Conservation (phyloP, 2,113 vertebrate genomes). For the Macquaria ambigua region DNA sequence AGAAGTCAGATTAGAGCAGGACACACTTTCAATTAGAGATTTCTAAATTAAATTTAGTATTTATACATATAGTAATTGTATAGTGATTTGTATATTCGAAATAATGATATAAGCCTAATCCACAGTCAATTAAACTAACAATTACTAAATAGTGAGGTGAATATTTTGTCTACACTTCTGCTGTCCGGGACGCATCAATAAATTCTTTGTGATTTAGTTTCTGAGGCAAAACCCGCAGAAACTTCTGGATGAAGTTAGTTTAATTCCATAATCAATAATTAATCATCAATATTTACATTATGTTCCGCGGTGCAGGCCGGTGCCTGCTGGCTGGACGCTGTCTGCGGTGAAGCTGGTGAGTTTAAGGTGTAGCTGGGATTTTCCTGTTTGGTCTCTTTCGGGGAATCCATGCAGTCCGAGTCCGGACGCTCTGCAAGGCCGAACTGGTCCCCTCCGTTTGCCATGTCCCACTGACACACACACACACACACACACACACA, state of each 20-base stretch:
- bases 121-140: background rate
- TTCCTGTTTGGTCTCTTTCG: slow-evolving; percentile 88
- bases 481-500: slow-evolving; percentile 27
- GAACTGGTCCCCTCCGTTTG: slow-evolving; percentile 92
- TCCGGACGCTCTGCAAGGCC: slow-evolving; percentile 89
- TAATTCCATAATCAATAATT: background rate
- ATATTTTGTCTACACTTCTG: background rate
- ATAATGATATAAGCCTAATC: background rate
- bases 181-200: background rate
- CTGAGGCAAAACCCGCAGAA: background rate
- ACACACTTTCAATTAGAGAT: background rate
- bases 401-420: slow-evolving; percentile 88
- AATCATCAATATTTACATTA: slow-evolving; percentile 4
- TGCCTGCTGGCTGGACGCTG: slow-evolving; percentile 91
- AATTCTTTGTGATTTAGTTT: background rate
- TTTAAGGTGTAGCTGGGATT: slow-evolving; percentile 81
- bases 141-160: background rate
- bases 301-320: slow-evolving; percentile 11
- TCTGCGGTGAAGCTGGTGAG: slow-evolving; percentile 88
- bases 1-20: background rate
- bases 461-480: slow-evolving; percentile 85
- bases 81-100: background rate
- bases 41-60: background rate
- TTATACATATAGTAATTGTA: background rate
- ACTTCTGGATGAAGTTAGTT: background rate